Conservation (phyloP, 1,140 invertebrate genomes). For the Drosophila cardini region DNA sequence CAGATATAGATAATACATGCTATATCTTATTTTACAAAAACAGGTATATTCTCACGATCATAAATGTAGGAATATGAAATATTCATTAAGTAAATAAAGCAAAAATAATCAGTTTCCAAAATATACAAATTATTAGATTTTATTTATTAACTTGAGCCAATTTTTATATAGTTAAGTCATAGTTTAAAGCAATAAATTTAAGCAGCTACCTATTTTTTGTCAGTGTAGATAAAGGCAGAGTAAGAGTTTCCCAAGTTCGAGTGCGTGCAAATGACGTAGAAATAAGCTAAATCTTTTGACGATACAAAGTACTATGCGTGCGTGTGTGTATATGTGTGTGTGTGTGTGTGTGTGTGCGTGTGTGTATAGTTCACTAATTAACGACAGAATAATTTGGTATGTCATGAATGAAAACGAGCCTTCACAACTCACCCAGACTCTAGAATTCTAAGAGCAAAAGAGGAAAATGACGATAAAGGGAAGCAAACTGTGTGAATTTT, state of each 20-base stretch:
- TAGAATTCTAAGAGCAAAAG: slow-evolving; percentile 8
- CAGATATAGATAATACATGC: no score
- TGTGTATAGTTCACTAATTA: slow-evolving; percentile 72
- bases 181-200: no score
- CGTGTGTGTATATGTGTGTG: slow-evolving; percentile 17
- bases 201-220: no score
- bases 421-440: slow-evolving; percentile 1
- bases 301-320: slow-evolving; percentile 12
- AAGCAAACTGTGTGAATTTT: no score
- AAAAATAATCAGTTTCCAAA: no score
- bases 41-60: no score
- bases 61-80: no score
- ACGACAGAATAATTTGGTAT: slow-evolving; percentile 79
- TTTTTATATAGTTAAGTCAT: no score
- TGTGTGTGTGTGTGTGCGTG: slow-evolving; percentile 11
- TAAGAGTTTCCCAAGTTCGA: slow-evolving; percentile 31
- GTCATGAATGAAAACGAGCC: slow-evolving; percentile 59
- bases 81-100: no score
- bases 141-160: no score
- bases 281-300: slow-evolving; percentile 71
- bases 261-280: slow-evolving; percentile 74
- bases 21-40: no score
- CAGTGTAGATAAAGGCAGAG: background rate
- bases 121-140: no score
- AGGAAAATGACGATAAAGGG: background rate